A percentile compares a stretch with the other conserved stretches of the same genome.
Conservation (phyloP, 2,113 vertebrate genomes). For the Empidonax alnorum region DNA sequence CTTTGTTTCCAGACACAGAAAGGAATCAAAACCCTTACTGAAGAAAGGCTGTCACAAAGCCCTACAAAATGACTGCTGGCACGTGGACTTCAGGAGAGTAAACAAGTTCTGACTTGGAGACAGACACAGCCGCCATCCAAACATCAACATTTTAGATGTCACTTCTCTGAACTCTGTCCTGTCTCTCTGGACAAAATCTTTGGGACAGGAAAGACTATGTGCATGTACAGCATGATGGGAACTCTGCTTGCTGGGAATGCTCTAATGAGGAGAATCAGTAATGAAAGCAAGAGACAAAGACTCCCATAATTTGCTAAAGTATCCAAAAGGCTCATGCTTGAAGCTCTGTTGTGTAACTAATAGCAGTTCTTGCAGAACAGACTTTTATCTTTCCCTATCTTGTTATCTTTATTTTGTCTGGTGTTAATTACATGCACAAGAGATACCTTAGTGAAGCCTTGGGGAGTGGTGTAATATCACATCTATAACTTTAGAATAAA, state of each 20-base stretch:
- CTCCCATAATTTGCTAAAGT: not conserved
- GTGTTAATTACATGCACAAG: not conserved
- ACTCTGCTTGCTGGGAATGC: not conserved
- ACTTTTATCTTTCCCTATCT: not conserved
- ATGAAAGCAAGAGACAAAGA: not conserved
- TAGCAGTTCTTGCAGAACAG: not conserved
- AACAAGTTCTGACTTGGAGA: not conserved
- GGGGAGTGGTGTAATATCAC: not conserved
- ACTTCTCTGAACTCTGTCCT: not conserved
- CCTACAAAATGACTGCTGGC: not conserved
- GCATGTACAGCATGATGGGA: not conserved
- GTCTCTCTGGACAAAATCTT: not conserved
- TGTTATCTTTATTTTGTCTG: constrained; percentile 29
- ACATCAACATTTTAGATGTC: not conserved
- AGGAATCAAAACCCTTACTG: constrained; percentile 1
- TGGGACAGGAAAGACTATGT: not conserved
- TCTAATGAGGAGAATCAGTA: not conserved
- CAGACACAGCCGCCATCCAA: not conserved
- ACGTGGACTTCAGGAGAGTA: not conserved
- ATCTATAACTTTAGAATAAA: not conserved
- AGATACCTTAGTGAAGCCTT: not conserved
- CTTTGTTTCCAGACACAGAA: constrained; percentile 34
- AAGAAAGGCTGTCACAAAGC: constrained; percentile 1
- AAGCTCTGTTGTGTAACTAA: not conserved
- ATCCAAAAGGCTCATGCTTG: not conserved